A percentile compares a stretch with the other conserved stretches of the same genome.
Evolutionary conservation across 1,140 invertebrate genomes (phyloP).

Genomic region (Thaumetopoea pityocampa): DNA sequence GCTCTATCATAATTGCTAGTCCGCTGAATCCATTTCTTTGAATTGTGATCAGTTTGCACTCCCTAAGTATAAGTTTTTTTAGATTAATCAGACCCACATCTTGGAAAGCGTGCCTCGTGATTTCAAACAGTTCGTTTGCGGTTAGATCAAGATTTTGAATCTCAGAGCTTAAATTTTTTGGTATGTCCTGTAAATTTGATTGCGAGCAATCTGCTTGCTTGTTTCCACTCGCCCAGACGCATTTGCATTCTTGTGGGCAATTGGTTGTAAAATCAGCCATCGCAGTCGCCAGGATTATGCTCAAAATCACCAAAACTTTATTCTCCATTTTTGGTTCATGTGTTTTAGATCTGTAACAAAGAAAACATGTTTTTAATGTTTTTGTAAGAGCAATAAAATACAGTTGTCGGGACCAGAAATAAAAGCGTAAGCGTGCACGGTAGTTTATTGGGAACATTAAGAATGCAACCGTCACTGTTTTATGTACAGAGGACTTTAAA

Average conservation of each 20-base stretch:
- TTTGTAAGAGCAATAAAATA: constrained; percentile 30
- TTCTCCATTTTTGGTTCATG: constrained; percentile 40
- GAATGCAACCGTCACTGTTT: constrained; percentile 21
- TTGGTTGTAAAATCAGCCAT: constrained; percentile 63
- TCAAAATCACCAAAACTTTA: constrained; percentile 29
- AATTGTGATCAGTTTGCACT: constrained; percentile 83
- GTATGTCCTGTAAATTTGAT: constrained; percentile 81
- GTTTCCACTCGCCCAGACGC: constrained; percentile 87
- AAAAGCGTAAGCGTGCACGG: constrained; percentile 30
- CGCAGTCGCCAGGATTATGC: constrained; percentile 29
- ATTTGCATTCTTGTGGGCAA: constrained; percentile 80
- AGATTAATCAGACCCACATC: constrained; percentile 84
- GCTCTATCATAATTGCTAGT: constrained; percentile 87
- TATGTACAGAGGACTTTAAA: constrained; percentile 20
- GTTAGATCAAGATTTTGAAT: constrained; percentile 87
- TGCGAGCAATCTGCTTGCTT: constrained; percentile 87
- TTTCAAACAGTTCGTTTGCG: constrained; percentile 81
- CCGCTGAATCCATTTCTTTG: constrained; percentile 84
- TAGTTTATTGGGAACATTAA: constrained; percentile 40
- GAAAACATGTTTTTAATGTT: constrained; percentile 19
- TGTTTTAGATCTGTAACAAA: constrained; percentile 52
- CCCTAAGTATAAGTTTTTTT: constrained; percentile 85
- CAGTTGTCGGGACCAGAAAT: constrained; percentile 26
- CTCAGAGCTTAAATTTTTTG: constrained; percentile 81
- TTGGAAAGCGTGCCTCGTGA: constrained; percentile 83